These are phyloP conservation scores for Pachydiplax longipennis DNA, from an alignment of 2,888 invertebrate species.

Conservation along the genomic window DNA sequence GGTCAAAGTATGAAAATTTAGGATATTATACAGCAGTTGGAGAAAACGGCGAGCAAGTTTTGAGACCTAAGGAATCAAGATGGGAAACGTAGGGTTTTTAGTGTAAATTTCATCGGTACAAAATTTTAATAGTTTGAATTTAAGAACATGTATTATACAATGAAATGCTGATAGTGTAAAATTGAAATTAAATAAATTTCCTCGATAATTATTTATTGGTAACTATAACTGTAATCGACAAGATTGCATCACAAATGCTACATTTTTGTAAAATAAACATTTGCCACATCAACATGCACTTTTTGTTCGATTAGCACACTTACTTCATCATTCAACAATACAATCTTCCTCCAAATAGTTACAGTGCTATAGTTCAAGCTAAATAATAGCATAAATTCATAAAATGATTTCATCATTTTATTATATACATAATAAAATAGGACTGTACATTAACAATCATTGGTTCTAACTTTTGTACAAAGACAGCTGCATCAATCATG, in stretches of 20 bases:
- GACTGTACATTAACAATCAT: constrained; percentile 12
- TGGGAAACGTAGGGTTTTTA: constrained; percentile 66
- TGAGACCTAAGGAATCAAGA: constrained; percentile 77
- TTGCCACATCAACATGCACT: not conserved
- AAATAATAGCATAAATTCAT: not conserved
- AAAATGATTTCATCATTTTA: not conserved
- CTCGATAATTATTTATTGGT: not conserved
- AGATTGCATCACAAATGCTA: not conserved
- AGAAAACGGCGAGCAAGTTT: constrained; percentile 78
- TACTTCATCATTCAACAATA: not conserved
- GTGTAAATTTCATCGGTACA: not conserved
- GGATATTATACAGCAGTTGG: constrained; percentile 82
- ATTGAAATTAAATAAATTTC: not conserved
- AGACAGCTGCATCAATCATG: not conserved
- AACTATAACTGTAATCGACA: not conserved
- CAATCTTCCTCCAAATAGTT: not conserved
- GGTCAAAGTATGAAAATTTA: constrained; percentile 77
- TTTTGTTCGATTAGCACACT: not conserved
- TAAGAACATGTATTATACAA: too few species aligned
- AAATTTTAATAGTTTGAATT: not conserved
- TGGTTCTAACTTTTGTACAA: not conserved
- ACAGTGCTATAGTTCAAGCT: not conserved
- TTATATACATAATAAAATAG: not conserved
- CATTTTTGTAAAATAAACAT: not conserved
- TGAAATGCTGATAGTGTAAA: not conserved